Evolutionary conservation across 2,113 vertebrate genomes (phyloP).

Genomic region (Alexandromys fortis): DNA sequence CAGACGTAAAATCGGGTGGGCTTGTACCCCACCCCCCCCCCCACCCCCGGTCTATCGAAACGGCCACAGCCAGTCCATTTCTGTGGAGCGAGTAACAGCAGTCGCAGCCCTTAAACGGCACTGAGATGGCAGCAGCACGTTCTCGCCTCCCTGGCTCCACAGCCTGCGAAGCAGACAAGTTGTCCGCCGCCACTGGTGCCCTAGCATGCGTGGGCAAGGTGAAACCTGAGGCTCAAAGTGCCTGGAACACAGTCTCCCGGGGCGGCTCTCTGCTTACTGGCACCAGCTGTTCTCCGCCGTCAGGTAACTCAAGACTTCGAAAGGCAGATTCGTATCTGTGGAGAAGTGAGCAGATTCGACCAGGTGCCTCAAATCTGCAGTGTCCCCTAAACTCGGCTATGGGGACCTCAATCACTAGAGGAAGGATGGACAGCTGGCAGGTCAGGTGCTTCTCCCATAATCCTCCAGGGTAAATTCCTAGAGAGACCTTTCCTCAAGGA

Average conservation of each 20-base stretch:
- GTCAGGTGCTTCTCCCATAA: constrained; percentile 57
- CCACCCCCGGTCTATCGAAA: constrained; percentile 54
- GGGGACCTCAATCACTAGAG: constrained; percentile 53
- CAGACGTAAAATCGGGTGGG: constrained; percentile 72
- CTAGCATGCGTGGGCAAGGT: constrained; percentile 79
- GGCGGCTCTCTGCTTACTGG: constrained; percentile 84
- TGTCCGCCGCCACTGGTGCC: constrained; percentile 67
- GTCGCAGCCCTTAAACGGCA: constrained; percentile 80
- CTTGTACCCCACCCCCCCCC: not conserved
- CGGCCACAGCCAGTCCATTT: constrained; percentile 75
- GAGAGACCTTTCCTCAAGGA: constrained; percentile 38
- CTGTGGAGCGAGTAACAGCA: constrained; percentile 65
- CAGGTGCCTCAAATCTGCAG: constrained; percentile 81
- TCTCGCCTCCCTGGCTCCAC: constrained; percentile 77
- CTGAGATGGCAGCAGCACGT: constrained; percentile 65
- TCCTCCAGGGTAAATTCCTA: constrained; percentile 62
- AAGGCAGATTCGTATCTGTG: constrained; percentile 83
- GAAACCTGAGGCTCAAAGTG: constrained; percentile 82
- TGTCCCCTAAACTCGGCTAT: constrained; percentile 75
- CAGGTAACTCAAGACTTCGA: constrained; percentile 83
- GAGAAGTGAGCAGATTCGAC: constrained; percentile 83
- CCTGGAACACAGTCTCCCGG: constrained; percentile 73
- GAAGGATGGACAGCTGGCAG: not conserved
- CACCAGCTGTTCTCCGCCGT: constrained; percentile 83
- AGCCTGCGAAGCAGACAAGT: constrained; percentile 74